phyloP scores from a whole-genome alignment of 2,113 vertebrate species.

The Vanacampus margaritifer region DNA sequence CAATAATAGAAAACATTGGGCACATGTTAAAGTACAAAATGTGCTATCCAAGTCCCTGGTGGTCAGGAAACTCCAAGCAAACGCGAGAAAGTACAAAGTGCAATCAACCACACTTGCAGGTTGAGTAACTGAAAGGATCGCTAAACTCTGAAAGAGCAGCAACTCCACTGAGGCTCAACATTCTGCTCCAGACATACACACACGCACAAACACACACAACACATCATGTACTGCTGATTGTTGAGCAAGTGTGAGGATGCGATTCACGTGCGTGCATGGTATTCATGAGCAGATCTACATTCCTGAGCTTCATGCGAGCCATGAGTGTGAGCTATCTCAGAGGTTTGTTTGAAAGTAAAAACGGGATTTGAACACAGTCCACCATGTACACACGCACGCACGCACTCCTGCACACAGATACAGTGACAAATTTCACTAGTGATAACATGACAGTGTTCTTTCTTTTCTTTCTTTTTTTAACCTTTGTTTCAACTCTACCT shows the following conservation, averaged over 20 bases:
- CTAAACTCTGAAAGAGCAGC: slow-evolving; percentile 50
- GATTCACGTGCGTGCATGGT: slow-evolving; percentile 14
- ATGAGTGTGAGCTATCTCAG: slow-evolving; percentile 36
- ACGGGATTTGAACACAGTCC: slow-evolving; percentile 3
- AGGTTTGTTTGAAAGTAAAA: slow-evolving; percentile 32
- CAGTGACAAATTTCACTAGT: background rate
- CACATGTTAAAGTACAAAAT: slow-evolving; percentile 14
- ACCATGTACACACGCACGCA: slow-evolving; percentile 13
- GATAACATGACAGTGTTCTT: slow-evolving; percentile 13
- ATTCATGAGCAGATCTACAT: slow-evolving; percentile 62
- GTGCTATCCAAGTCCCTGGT: slow-evolving; percentile 10
- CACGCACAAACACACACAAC: background rate
- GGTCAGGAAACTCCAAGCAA: slow-evolving; percentile 17
- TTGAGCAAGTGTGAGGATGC: slow-evolving; percentile 7
- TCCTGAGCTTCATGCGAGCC: slow-evolving; percentile 51
- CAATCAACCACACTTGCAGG: slow-evolving; percentile 35
- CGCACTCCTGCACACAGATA: background rate
- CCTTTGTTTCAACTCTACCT: slow-evolving; percentile 26
- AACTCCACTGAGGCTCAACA: slow-evolving; percentile 32
- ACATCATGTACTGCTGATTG: slow-evolving; percentile 3
- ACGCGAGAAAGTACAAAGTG: slow-evolving; percentile 18
- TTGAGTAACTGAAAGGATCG: slow-evolving; percentile 44
- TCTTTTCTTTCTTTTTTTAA: slow-evolving; percentile 18
- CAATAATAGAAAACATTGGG: slow-evolving; percentile 17
- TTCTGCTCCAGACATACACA: background rate